These are phyloP conservation scores for Drosophila greeni DNA, from an alignment of 2,888 invertebrate species.

Conservation along the genomic window DNA sequence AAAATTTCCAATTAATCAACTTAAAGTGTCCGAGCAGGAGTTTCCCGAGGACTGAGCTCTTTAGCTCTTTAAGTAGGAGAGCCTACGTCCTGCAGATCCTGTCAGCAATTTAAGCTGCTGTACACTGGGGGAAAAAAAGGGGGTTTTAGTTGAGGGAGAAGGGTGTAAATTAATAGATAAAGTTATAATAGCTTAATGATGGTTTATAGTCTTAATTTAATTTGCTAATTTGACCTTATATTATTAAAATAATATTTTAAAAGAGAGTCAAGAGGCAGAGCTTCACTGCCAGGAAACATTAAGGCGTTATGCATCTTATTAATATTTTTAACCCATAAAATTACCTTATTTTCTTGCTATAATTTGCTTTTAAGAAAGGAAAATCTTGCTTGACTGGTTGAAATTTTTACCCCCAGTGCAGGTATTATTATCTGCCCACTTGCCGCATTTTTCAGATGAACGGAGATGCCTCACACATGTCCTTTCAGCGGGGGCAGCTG, in stretches of 20 bases:
- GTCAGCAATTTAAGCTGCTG: not conserved
- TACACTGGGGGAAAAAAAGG: not conserved
- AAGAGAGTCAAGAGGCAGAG: not conserved
- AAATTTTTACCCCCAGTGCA: slow-evolving; percentile 1
- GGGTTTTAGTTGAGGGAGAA: not conserved
- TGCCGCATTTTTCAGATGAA: slow-evolving; percentile 19
- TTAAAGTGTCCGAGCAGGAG: slow-evolving; percentile 20
- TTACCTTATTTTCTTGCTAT: not conserved
- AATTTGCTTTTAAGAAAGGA: no score
- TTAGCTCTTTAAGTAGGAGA: slow-evolving; percentile 3
- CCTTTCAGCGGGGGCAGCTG: not conserved
- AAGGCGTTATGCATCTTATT: not conserved
- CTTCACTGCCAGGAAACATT: not conserved
- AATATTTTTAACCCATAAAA: not conserved
- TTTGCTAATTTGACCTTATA: not conserved
- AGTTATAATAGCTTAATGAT: not conserved
- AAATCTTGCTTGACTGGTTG: no score
- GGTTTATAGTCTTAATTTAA: not conserved
- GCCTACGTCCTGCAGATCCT: not conserved
- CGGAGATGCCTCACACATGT: not conserved
- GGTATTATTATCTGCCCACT: slow-evolving; percentile 13
- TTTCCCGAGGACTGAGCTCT: not conserved
- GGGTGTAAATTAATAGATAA: not conserved
- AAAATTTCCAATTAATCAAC: slow-evolving; percentile 46
- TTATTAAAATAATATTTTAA: no score